Evolutionary conservation across 2,888 invertebrate genomes (phyloP), one percentile per base, ranked within the genome.

Genomic region (Andrena minutula): DNA sequence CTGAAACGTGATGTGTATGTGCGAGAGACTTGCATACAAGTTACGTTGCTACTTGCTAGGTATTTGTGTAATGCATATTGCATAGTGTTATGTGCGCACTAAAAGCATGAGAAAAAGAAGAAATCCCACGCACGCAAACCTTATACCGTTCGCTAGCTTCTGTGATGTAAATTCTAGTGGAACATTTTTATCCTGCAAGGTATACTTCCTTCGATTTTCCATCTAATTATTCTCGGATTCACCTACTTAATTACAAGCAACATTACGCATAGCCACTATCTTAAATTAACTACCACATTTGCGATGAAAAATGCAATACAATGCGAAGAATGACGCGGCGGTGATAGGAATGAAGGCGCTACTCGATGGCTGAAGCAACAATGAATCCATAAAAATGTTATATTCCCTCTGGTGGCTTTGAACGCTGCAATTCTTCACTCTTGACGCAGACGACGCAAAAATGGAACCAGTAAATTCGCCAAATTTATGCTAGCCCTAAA

Each of bases 401-500:
- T 20, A 64, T 78, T 47, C 10, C 69, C 20, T 47, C 20, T 30
- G 32, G n/a, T 58, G 26, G 8, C 16, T 16, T 4, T 6, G 12
- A 12, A 64, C 16, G 23, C 53, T 2, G 0, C 12, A 10, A 7
- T 35, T 66, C 63, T 68, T 79, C 63, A 76, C 23, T 80, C 64
- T 8, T 79, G 86, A 16, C 69, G 82, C 30, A 90, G 26, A 58
- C 71, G 83, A 49, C 86, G 88, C 73, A 96, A 91, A 16, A 96
- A 92, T 0, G 96, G 95, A 79, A 95, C 91, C 86, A 96, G 92
- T 68, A 96, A 92, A 87, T 94, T 95, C 16, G 95, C 94, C 49
- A 96, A 91, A 26, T 95, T 94, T 75, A 95, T 93, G 86, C 94
- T 95, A 89, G 95, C 91, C 90, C 96, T 96, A 94, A 75, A 93